phyloP scores from a whole-genome alignment of 2,797 vertebrate species.

The Hydrolagus colliei region DNA sequence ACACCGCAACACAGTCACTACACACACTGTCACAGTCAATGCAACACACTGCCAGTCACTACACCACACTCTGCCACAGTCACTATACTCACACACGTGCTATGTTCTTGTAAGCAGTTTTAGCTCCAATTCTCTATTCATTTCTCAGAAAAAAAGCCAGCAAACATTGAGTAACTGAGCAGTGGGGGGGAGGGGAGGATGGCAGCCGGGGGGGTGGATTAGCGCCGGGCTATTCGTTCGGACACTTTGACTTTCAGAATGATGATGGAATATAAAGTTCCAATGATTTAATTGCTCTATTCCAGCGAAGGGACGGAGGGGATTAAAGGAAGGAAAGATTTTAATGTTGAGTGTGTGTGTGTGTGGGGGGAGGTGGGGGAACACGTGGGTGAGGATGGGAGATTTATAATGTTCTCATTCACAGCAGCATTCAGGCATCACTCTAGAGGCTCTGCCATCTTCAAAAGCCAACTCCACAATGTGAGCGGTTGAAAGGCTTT shows the following conservation, averaged over 20 bases:
- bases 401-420: neutral
- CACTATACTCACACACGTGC: no score
- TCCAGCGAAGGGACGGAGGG: neutral
- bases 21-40: neutral
- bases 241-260: no score
- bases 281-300: no score
- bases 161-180: neutral
- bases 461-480: neutral
- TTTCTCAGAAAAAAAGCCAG: conserved; percentile 44
- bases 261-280: no score
- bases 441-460: neutral
- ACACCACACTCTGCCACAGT: neutral
- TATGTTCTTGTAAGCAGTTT: no score
- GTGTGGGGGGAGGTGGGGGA: neutral
- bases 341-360: no score
- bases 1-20: neutral
- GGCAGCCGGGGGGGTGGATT: neutral
- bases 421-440: neutral
- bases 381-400: neutral
- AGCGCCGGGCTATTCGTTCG: no score
- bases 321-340: neutral
- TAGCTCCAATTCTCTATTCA: no score
- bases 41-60: neutral
- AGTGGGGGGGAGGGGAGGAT: neutral
- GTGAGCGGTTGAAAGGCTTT: neutral